A percentile compares a stretch with the other conserved stretches of the same genome.
phyloP scores from a whole-genome alignment of 2,797 vertebrate genomes.

The Sylvia borin region DNA sequence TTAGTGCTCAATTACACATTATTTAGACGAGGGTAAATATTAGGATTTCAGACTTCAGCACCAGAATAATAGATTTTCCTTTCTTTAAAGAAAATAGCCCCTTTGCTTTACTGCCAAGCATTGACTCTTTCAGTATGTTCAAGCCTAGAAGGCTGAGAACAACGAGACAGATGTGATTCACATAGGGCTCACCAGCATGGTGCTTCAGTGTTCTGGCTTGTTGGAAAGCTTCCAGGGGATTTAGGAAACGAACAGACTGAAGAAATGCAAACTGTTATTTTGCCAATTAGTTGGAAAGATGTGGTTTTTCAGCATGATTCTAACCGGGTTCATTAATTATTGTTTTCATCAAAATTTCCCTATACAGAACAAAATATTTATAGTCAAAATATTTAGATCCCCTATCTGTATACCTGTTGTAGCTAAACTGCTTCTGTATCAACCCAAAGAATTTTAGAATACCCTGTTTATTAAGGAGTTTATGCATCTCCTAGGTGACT shows the following conservation, averaged over 20 bases:
- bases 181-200: conserved; percentile 23
- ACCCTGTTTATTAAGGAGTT: conserved; percentile 43
- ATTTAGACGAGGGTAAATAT: conserved; percentile 49
- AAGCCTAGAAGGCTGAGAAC: conserved; percentile 48
- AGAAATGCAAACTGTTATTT: not conserved
- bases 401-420: not conserved
- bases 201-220: conserved; percentile 4
- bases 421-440: conserved; percentile 36
- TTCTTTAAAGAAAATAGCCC: conserved; percentile 10
- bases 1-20: not conserved
- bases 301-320: conserved; percentile 16
- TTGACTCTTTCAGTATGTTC: conserved; percentile 59
- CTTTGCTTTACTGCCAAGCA: conserved; percentile 16
- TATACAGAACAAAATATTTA: not conserved
- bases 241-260: not conserved
- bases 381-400: not conserved
- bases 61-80: conserved; percentile 43
- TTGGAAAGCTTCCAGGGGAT: conserved; percentile 40
- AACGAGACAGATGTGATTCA: conserved; percentile 37
- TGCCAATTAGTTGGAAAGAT: conserved; percentile 59
- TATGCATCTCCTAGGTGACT: conserved; percentile 11
- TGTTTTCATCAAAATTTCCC: conserved; percentile 44
- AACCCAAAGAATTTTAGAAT: conserved; percentile 40
- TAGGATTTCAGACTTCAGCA: conserved; percentile 29
- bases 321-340: conserved; percentile 53